Evolutionary conservation across 2,888 invertebrate genomes (phyloP).

Genomic region (Podabrus alpinus): DNA sequence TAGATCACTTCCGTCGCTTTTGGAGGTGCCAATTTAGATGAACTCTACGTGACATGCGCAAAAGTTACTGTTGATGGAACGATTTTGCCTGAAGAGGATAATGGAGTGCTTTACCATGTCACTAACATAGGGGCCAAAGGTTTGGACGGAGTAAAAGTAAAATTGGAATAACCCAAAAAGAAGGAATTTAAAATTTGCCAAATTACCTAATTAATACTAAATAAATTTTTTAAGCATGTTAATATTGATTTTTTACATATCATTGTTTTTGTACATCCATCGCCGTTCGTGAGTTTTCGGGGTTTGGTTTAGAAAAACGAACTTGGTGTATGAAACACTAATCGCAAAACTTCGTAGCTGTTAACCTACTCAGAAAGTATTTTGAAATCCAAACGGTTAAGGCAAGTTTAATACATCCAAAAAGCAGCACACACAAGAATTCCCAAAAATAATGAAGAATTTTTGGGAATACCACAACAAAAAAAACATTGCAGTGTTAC

Average conservation of each 20-base stretch:
- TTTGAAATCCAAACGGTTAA: too few relatives aligned
- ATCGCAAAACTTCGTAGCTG: too few relatives aligned
- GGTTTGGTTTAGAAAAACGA: too few relatives aligned
- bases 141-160: slow-evolving; percentile 51
- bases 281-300: too few relatives aligned
- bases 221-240: not conserved
- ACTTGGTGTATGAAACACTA: too few relatives aligned
- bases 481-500: too few relatives aligned
- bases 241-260: not conserved
- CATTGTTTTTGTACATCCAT: too few relatives aligned
- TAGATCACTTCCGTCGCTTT: slow-evolving; percentile 69
- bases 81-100: slow-evolving; percentile 56
- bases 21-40: slow-evolving; percentile 69
- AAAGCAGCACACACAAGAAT: too few relatives aligned
- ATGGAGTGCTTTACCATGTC: slow-evolving; percentile 57
- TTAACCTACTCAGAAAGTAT: too few relatives aligned
- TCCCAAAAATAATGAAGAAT: too few relatives aligned
- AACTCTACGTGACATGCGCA: slow-evolving; percentile 72
- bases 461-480: too few relatives aligned
- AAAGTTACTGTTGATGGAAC: slow-evolving; percentile 56
- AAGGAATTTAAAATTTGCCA: not conserved
- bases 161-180: slow-evolving; percentile 21
- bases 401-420: too few relatives aligned
- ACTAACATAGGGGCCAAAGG: slow-evolving; percentile 65
- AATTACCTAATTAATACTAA: not conserved